Evolutionary conservation across 2,888 invertebrate species (phyloP), one percentile per base, ranked within the genome.

Genomic region (Margaritifera margaritifera): DNA sequence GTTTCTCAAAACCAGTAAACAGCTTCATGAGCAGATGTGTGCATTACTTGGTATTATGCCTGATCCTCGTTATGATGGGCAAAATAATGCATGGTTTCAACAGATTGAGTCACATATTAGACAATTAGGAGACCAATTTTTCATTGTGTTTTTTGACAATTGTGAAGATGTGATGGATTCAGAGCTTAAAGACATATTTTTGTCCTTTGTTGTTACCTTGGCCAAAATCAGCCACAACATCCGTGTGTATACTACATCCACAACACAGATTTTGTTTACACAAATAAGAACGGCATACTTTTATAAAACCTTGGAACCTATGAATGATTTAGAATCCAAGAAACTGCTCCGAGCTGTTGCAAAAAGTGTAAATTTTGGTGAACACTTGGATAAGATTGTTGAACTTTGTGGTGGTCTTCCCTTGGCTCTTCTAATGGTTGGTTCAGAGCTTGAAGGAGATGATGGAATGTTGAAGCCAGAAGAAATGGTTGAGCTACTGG

Each of bases 61-160:
- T 11, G 42, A 42, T 42, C 42, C 11, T 42, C 11, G 42, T 42
- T 42, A 42, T 42, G 42, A 42, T 42, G 42, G 42, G 42, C 11
- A 42, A 15, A 8, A 42, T 8, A 42, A 15, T 42, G 42, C 1
- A 42, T 42, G 42, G 42, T 42, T 42, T 42, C 42, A 42, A 42
- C 42, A 42, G 42, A 42, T 50, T 19, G 6, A n/a, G 50, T 25
- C 31, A n/a, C 52, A 20, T 66, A 54, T 51, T 50, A 31, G 52
- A 25, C 25, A 31, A 52, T 59, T 66, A n/a, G 51, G 19, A 52
- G 65, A 52, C 62, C 53, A 57, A 6, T 19, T 24, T 31, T 53
- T 70, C 57, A 67, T 68, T 1, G 65, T 77, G 18, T 53, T 68
- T 19, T 65, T 74, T 63, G 77, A 77, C 56, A 72, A 74, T 66